Base-by-base conservation (phyloP, 2,888 invertebrate species). In the Drosophila nigricruria region DNA sequence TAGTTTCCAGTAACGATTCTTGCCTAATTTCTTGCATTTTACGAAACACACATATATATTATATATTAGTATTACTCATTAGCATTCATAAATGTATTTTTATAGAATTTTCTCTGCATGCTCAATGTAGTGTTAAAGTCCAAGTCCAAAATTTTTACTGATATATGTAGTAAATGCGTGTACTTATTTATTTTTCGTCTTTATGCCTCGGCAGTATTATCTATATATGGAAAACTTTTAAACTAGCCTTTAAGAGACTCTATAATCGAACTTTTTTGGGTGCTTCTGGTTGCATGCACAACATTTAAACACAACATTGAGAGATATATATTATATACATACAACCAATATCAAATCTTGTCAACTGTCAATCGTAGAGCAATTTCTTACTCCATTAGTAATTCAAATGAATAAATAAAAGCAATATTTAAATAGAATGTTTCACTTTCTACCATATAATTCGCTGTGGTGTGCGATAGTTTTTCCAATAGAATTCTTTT, bases 371-470 rank as follows among this genome's bases (percentile, higher is more conserved):
- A 71, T 49, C 54, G 81, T 84, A 90, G 89, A 90, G 83, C 70
- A 74, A 89, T 77, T 80, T 74, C 69, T 80, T 38, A 80, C 63
- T 77, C 69, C 57, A 77, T 90, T 84, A 84, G 84, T 78, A 73
- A 88, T 88, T 86, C 90, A 86, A 14, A 80, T 69, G 70, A 84
- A 90, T 90, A 84, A 83, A 83, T 53, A 58, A 90, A 79, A 82
- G 83, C 83, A 84, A 90, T 84, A 85, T 79, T 81, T 42, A 82
- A 85, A 65, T 57, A 57, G 52, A 34, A 20, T 53, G n/a, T 34
- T 49, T 45, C 8, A 6, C n/a, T 54, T 42, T 10, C 94, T 93
- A 98, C 98, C 98, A 98, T 91, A 98, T 97, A 83, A 98, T 95
- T 90, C 98, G 95, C 92, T 98, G 98, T 0, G 94, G 93, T 61